Percentiles rank a stretch among this genome's conserved stretches.
These are phyloP conservation scores for Brachionus koreanus DNA, from an alignment of 1,140 invertebrate genomes.

Conservation along the genomic window DNA sequence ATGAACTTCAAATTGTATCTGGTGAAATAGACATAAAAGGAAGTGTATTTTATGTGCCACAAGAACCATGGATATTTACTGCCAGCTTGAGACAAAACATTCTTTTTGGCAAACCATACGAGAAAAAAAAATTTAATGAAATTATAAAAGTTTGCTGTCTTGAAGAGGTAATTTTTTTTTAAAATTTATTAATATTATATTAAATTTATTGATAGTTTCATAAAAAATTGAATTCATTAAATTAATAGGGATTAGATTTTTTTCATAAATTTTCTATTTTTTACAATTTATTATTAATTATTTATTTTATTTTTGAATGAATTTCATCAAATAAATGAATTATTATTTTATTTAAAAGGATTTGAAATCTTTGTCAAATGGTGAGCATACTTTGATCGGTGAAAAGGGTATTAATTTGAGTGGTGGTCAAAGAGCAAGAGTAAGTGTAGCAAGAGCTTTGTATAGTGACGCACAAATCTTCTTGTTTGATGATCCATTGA, in stretches of 20 bases:
- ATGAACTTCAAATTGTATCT: constrained; percentile 25
- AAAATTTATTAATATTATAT: too few relatives aligned
- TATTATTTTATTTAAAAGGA: background rate
- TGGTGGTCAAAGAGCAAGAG: constrained; percentile 83
- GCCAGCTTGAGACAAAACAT: constrained; percentile 35
- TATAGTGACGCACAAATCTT: constrained; percentile 76
- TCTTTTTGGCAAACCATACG: constrained; percentile 12
- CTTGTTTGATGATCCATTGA: constrained; percentile 75
- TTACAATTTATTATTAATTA: too few relatives aligned
- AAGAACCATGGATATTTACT: constrained; percentile 45
- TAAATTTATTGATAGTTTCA: too few relatives aligned
- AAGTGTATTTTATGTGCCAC: constrained; percentile 35
- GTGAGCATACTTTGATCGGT: constrained; percentile 81
- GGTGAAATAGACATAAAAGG: constrained; percentile 19
- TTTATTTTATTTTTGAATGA: too few relatives aligned
- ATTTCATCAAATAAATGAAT: background rate
- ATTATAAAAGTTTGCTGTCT: constrained; percentile 19
- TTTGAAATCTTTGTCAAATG: constrained; percentile 66
- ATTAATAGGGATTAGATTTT: too few relatives aligned
- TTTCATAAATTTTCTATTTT: too few relatives aligned
- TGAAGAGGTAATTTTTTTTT: constrained; percentile 19
- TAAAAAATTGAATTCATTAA: too few relatives aligned
- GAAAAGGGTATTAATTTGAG: constrained; percentile 77
- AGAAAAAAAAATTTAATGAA: constrained; percentile 31
- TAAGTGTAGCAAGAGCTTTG: constrained; percentile 70